These are phyloP conservation scores for Drosophila quadrilineata DNA, from an alignment of 1,140 invertebrate genomes.

Conservation along the genomic window DNA sequence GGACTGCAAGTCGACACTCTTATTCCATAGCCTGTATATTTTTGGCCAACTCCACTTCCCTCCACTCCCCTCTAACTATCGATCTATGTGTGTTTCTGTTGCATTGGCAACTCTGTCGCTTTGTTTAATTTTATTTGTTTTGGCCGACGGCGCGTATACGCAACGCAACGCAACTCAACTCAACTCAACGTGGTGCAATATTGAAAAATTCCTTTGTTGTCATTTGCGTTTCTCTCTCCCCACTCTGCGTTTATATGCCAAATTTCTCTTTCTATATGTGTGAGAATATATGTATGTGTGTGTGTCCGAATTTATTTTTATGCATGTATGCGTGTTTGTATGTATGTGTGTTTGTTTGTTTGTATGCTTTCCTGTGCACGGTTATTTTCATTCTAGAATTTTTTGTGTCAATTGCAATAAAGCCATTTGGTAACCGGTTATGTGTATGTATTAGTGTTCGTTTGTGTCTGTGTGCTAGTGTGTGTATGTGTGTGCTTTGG, in stretches of 20 bases:
- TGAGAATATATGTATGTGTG: neutral
- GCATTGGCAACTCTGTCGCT: constrained; percentile 52
- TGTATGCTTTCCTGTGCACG: constrained; percentile 36
- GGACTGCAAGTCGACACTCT: constrained; percentile 26
- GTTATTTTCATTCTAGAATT: constrained; percentile 42
- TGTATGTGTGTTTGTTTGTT: constrained; percentile 3
- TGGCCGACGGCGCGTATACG: constrained; percentile 66
- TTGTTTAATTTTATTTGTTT: constrained; percentile 77
- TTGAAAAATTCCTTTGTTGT: constrained; percentile 77
- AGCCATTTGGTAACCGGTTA: constrained; percentile 44
- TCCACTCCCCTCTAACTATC: neutral
- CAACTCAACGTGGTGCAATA: no score
- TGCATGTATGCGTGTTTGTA: neutral
- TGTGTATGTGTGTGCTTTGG: neutral
- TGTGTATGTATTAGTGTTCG: constrained; percentile 1
- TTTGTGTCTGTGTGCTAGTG: neutral
- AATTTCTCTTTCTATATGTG: neutral
- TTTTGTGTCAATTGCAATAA: constrained; percentile 66
- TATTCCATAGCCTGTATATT: neutral
- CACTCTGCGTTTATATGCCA: neutral
- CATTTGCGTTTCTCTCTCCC: constrained; percentile 41
- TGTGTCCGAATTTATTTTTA: no score
- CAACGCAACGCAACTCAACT: constrained; percentile 62
- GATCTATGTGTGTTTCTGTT: no score
- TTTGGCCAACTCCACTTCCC: neutral